Conservation (phyloP, 2,888 invertebrate species). For the Campoplex capitator region DNA sequence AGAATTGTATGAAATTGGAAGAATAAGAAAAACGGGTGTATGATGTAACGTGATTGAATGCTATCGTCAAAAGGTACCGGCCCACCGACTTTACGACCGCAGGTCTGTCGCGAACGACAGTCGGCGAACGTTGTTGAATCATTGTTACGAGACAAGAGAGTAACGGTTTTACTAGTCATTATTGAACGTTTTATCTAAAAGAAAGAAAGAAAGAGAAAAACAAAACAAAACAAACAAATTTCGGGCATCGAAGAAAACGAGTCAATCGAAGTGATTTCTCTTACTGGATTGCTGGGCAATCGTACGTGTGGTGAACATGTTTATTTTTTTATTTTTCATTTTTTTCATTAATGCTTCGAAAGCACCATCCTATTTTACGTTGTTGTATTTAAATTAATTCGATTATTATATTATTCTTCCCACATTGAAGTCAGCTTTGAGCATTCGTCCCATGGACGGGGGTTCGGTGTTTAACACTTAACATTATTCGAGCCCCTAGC, state of each 20-base stretch:
- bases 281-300: constrained; percentile 64
- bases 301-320: constrained; percentile 56
- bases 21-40: neutral
- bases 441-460: constrained; percentile 62
- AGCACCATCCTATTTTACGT: constrained; percentile 26
- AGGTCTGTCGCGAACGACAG: constrained; percentile 45
- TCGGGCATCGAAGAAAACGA: constrained; percentile 67
- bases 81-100: constrained; percentile 48
- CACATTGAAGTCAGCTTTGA: constrained; percentile 38
- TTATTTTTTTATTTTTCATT: constrained; percentile 34
- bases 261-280: constrained; percentile 56
- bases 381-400: constrained; percentile 30
- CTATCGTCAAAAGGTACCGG: constrained; percentile 13
- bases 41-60: constrained; percentile 20
- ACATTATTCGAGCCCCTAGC: constrained; percentile 36
- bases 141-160: constrained; percentile 66
- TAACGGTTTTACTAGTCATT: constrained; percentile 70
- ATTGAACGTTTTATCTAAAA: constrained; percentile 12
- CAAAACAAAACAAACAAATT: neutral
- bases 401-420: constrained; percentile 15
- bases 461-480: constrained; percentile 44
- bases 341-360: constrained; percentile 43
- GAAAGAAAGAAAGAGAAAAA: neutral
- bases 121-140: constrained; percentile 65
- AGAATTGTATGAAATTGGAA: neutral